phyloP scores from a whole-genome alignment of 37 sponge, comb jelly and placozoan genomes.

The Geodia barretti region DNA sequence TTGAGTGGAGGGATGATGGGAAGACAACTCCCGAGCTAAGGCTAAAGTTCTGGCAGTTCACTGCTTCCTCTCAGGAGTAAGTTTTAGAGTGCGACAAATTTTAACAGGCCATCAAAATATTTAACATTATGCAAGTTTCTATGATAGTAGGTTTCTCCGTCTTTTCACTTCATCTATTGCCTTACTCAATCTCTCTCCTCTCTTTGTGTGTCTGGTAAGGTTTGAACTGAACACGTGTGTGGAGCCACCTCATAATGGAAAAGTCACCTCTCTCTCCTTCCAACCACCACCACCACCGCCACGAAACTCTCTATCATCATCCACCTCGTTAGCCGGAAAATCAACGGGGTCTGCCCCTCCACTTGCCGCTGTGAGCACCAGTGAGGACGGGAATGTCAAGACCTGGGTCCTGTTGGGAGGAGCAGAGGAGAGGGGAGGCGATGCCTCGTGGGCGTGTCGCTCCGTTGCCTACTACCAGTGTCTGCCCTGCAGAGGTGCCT shows the following conservation, averaged over 20 bases:
- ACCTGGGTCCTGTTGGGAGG: conserved; percentile 52
- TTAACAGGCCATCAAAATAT: too few species aligned
- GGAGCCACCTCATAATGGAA: conserved; percentile 76
- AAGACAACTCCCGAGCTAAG: conserved; percentile 58
- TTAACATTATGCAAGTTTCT: too few species aligned
- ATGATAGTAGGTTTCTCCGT: too few species aligned
- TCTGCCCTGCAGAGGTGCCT: conserved; percentile 41
- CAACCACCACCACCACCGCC: conserved; percentile 26
- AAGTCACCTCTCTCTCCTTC: conserved; percentile 65
- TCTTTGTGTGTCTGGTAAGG: conserved; percentile 17
- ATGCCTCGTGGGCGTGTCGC: conserved; percentile 62
- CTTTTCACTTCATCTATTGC: background rate
- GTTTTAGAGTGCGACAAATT: too few species aligned
- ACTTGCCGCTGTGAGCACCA: conserved; percentile 51
- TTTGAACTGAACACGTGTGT: conserved; percentile 73
- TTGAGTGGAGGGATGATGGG: conserved; percentile 75
- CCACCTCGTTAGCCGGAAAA: too few species aligned
- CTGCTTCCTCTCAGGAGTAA: conserved; percentile 41
- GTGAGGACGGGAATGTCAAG: conserved; percentile 72
- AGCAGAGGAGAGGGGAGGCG: background rate
- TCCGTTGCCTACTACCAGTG: conserved; percentile 70
- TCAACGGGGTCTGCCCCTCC: background rate
- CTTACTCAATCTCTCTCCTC: background rate
- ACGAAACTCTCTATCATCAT: background rate
- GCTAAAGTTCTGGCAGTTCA: conserved; percentile 82